These are phyloP conservation scores for Pseudorhiza aurosa DNA, from an alignment of 30 jellyfish, hydroid and myxozoan species.

Conservation along the genomic window DNA sequence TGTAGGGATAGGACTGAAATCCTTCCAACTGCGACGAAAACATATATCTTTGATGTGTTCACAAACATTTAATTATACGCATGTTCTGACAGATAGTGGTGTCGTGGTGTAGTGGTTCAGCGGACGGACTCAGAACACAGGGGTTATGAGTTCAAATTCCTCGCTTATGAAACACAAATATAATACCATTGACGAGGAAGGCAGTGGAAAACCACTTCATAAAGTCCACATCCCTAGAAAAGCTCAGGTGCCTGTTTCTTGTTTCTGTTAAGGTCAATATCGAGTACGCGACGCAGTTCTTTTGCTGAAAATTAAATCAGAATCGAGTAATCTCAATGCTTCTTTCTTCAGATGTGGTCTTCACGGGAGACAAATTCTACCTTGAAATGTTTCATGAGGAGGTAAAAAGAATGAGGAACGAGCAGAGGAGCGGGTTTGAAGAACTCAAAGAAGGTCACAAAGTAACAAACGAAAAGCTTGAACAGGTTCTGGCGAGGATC, in stretches of 20 bases:
- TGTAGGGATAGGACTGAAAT: too few species aligned
- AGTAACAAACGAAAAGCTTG: not conserved
- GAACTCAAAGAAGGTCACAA: not conserved
- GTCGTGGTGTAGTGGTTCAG: too few species aligned
- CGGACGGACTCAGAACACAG: too few species aligned
- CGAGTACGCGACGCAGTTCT: not conserved
- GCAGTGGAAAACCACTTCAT: not conserved
- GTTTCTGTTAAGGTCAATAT: too few species aligned
- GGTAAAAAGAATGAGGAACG: not conserved
- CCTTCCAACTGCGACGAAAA: too few species aligned
- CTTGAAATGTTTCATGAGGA: conserved; percentile 36
- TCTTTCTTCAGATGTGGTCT: conserved; percentile 32
- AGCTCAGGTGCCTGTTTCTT: too few species aligned
- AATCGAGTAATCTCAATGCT: not conserved
- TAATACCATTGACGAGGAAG: too few species aligned
- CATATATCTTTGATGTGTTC: too few species aligned
- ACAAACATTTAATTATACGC: too few species aligned
- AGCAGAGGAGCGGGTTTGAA: not conserved
- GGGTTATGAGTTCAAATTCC: too few species aligned
- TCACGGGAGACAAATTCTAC: conserved; percentile 3
- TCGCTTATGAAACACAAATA: too few species aligned
- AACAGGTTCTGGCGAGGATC: not conserved
- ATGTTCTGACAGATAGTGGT: too few species aligned
- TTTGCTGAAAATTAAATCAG: not conserved
- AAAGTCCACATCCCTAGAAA: not conserved